Conservation (phyloP, 1,140 invertebrate species). For the Teleopsis dalmanni region DNA sequence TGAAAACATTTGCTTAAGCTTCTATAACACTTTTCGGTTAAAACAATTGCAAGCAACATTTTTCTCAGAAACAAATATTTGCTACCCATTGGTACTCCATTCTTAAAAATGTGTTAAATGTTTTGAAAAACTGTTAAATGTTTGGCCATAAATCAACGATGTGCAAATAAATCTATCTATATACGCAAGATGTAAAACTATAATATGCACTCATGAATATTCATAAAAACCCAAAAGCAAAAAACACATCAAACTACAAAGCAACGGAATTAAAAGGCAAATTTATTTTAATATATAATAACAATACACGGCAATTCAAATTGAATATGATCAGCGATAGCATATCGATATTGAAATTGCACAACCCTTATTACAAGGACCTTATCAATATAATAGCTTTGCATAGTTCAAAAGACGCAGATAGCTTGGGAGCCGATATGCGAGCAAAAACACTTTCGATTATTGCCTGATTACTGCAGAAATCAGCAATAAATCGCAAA, state of each 20-base stretch:
- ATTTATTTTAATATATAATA: constrained; percentile 5
- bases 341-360: not conserved
- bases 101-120: constrained; percentile 8
- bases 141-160: constrained; percentile 13
- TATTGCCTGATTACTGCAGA: not conserved
- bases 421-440: not conserved
- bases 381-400: constrained; percentile 6
- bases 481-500: constrained; percentile 12
- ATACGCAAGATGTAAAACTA: not conserved
- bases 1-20: no score
- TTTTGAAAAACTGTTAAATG: constrained; percentile 4
- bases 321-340: not conserved
- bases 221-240: constrained; percentile 25
- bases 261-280: constrained; percentile 1
- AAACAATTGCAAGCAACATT: no score
- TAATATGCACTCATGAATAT: constrained; percentile 30
- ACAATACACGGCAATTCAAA: constrained; percentile 1
- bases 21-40: no score
- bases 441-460: not conserved
- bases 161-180: constrained; percentile 2
- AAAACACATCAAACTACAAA: not conserved
- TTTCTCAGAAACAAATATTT: no score
- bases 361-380: not conserved
- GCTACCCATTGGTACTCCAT: no score
- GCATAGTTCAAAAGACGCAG: not conserved